Percentiles rank a stretch among this genome's conserved stretches.
phyloP scores from a whole-genome alignment of 2,797 vertebrate genomes.

The Gallinago stenura region DNA sequence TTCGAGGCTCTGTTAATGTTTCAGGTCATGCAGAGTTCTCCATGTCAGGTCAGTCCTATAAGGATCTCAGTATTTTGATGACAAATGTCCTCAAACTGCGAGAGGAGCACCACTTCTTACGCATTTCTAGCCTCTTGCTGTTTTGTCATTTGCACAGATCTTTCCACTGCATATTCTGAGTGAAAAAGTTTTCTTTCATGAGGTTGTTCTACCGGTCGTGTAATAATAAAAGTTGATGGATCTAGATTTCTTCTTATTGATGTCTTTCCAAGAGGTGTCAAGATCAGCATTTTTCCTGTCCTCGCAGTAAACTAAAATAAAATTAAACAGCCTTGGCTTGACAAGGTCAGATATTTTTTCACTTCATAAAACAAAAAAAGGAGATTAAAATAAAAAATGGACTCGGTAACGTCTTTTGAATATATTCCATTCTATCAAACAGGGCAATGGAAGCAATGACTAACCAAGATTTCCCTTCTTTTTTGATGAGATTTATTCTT shows the following conservation, averaged over 20 bases:
- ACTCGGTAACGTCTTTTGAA: background rate
- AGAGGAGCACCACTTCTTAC: background rate
- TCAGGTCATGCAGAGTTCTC: background rate
- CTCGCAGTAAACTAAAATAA: background rate
- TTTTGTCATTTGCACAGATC: background rate
- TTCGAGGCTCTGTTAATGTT: background rate
- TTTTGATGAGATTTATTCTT: background rate
- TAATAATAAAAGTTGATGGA: background rate
- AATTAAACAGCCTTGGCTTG: constrained; percentile 24
- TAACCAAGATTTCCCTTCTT: background rate
- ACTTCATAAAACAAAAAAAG: background rate
- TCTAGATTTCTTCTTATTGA: background rate
- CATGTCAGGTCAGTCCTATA: background rate
- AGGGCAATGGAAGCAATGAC: background rate
- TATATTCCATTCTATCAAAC: background rate
- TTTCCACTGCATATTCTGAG: background rate
- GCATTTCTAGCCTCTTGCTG: background rate
- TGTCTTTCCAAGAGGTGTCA: constrained; percentile 9
- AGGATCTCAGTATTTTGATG: background rate
- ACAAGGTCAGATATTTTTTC: constrained; percentile 34
- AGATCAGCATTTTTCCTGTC: constrained; percentile 5
- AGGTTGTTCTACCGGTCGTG: background rate
- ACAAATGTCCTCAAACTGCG: background rate
- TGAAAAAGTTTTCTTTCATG: background rate
- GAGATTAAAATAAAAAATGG: constrained; percentile 1